phyloP scores from a whole-genome alignment of 1,140 invertebrate genomes.

The Magallana angulata region DNA sequence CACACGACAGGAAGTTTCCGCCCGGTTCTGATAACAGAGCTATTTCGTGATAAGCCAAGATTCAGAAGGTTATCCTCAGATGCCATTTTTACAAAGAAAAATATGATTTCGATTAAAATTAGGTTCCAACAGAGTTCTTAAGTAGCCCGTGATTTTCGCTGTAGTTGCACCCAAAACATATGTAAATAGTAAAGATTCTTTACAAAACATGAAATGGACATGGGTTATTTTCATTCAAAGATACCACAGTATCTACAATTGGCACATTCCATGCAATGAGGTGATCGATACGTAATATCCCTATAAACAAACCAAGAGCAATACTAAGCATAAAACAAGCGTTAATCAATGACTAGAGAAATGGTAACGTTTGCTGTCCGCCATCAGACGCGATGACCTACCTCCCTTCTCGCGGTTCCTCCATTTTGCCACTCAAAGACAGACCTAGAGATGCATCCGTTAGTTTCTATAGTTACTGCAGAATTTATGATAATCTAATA shows the following conservation, averaged over 20 bases:
- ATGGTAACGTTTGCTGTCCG: background rate
- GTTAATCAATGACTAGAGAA: background rate
- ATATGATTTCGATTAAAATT: background rate
- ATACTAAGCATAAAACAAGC: background rate
- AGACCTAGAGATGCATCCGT: conserved; percentile 23
- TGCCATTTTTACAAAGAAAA: conserved; percentile 21
- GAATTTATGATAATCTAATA: conserved; percentile 34
- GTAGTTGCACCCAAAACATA: background rate
- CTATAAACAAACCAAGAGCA: conserved; percentile 1
- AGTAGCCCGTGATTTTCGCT: background rate
- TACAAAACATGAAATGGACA: too few species aligned
- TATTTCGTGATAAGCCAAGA: background rate
- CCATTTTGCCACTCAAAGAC: conserved; percentile 3
- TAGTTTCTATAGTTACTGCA: conserved; percentile 29
- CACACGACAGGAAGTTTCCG: conserved; percentile 24
- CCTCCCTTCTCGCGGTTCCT: conserved; percentile 11
- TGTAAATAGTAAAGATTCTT: too few species aligned
- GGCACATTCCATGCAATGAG: background rate
- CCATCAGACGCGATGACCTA: background rate
- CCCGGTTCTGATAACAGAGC: conserved; percentile 11
- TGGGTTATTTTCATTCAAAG: background rate
- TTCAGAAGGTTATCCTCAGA: background rate
- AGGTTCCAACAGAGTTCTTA: background rate
- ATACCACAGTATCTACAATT: background rate
- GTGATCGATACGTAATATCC: background rate